Evolutionary conservation across 2,113 vertebrate species (phyloP), one percentile per base, ranked within the genome.

Genomic region (Phasianus colchicus): DNA sequence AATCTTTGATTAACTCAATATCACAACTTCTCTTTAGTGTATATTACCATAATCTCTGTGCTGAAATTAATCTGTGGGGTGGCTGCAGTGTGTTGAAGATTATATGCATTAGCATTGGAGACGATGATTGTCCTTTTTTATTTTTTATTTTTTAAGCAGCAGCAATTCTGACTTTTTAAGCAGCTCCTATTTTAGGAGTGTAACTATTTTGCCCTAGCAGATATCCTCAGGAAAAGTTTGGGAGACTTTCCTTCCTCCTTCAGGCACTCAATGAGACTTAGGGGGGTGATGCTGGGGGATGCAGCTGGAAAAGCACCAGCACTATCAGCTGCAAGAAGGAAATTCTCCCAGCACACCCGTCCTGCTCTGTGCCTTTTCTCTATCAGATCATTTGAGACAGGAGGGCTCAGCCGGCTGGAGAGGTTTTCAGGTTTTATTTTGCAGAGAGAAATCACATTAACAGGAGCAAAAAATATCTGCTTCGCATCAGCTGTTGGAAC

Each of bases 41-140:
- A 88, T 96, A 90, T 96, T 96, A 96, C 74, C 95, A 94, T 94
- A 96, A 94, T 96, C 88, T 90, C 92, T 65, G 70, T 7, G 2
- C 73, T 72, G 93, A 71, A 90, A 50, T 88, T 60, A 90, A 50
- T 86, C 93, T 88, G 52, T 93, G 93, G 72, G 11, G 70, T 83
- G 93, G 93, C 90, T 91, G 75, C 75, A 58, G 75, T 21, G 73
- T 43, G 89, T 30, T 89, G 88, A 76, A 88, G 95, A 96, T 94
- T 83, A 90, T 43, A 2, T 57, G 60, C 10, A 92, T 94, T 88
- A 93, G 52, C 76, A 67, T 81, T 90, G 52, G 9, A 83, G 88
- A 84, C 5, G 76, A 81, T 65, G 90, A 43, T 50, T 72, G 69
- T 57, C 25, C 27, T 76, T 34, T 42, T 48, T 22, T 10, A 19